Evolutionary conservation across 1,140 invertebrate species (phyloP), one percentile per base, ranked within the genome.

Genomic region (Lepidurus arcticus): DNA sequence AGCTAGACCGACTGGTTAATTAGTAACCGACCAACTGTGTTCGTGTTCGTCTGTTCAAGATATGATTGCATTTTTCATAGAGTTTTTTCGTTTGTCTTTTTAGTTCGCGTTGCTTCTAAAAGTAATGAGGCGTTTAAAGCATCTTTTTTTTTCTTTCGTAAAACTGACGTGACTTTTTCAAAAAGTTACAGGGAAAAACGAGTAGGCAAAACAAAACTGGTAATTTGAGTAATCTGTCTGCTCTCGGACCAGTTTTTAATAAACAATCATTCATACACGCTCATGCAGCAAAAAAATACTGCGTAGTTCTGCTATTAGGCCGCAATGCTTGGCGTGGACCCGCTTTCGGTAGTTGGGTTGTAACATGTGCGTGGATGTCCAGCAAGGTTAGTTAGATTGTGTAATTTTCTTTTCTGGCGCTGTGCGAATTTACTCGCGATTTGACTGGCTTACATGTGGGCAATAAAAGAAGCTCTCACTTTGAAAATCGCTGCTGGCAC

Each of bases 161-260:
- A 65, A 65, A 65, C 53, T 16, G 53, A 65, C 53, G n/a, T 13
- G 53, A 21, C 8, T 13, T 65, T 65, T 65, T 13, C 0, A 13
- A 16, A n/a, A 65, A 65, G 7, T 2, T 7, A 65, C 7, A 1
- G 13, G 16, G 21, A 13, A 65, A 65, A 65, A 16, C 53, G 53
- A 21, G 21, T 65, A 65, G 53, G 53, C 13, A 65, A 65, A 65
- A 65, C 53, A 65, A 11, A 65, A 65, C 34, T 65, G 53, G 53
- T 65, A 65, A 65, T 65, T 65, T 65, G 53, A 21, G 8, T 65
- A 9, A 65, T 65, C 53, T 21, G 53, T 65, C 53, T 65, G 16
- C 13, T 65, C 16, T 13, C 53, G 53, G 53, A 65, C n/a, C 21
- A 65, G 53, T 65, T 65, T 65, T 65, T 65, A 65, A 65, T 65